These are phyloP conservation scores for Tipula confusa DNA, from an alignment of 2,888 invertebrate genomes.

Conservation along the genomic window DNA sequence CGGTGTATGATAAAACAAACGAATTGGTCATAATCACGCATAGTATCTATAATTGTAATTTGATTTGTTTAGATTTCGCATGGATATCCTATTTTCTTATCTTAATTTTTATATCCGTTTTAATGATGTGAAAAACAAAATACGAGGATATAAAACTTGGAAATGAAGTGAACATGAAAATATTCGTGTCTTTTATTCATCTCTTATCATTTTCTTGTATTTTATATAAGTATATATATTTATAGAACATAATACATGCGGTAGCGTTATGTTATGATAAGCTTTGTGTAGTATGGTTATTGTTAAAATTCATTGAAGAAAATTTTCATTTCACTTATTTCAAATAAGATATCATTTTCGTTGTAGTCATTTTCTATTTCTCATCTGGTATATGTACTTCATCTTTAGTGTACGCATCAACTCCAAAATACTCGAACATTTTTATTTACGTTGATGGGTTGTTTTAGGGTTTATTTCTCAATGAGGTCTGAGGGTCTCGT, in stretches of 20 bases:
- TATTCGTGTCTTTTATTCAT: conserved; percentile 25
- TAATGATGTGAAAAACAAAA: neutral
- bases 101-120: neutral
- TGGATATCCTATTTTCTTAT: neutral
- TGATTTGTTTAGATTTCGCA: conserved; percentile 25
- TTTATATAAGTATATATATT: no score
- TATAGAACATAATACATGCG: neutral
- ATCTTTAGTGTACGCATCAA: no score
- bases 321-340: neutral
- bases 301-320: neutral
- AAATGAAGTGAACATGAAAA: neutral
- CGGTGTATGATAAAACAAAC: neutral
- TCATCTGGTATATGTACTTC: no score
- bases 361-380: neutral
- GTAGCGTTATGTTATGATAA: neutral
- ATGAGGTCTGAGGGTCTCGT: neutral
- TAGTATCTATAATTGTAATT: conserved; percentile 25
- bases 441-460: neutral
- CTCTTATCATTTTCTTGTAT: neutral
- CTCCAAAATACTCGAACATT: no score
- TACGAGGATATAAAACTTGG: neutral
- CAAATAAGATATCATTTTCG: neutral
- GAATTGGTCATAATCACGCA: conserved; percentile 17
- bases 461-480: neutral
- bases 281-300: neutral